Percentiles rank a stretch among this genome's conserved stretches.
Evolutionary conservation across 1,140 invertebrate genomes (phyloP).

Genomic region (Pogonomyrmex californicus): DNA sequence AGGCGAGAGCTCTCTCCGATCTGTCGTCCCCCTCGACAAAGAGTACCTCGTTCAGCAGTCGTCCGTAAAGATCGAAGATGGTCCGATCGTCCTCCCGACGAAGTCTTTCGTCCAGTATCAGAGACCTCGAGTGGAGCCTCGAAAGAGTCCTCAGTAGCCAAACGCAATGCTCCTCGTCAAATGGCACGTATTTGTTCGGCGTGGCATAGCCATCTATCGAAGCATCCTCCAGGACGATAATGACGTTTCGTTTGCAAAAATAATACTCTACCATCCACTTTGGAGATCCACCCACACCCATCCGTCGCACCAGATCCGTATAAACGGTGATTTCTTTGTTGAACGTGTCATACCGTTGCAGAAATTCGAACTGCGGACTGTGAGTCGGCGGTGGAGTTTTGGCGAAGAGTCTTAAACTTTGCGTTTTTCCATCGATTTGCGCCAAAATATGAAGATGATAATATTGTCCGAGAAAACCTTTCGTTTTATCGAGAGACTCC

Average conservation of each 20-base stretch:
- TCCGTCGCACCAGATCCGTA: slow-evolving; percentile 81
- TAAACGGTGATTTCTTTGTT: slow-evolving; percentile 87
- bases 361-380: slow-evolving; percentile 82
- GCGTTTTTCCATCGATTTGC: slow-evolving; percentile 34
- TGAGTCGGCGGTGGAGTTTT: slow-evolving; percentile 84
- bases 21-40: slow-evolving; percentile 1
- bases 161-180: slow-evolving; percentile 86
- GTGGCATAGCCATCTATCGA: slow-evolving; percentile 84
- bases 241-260: slow-evolving; percentile 82
- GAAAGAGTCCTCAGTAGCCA: slow-evolving; percentile 86
- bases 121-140: slow-evolving; percentile 87
- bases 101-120: slow-evolving; percentile 86
- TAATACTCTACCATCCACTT: slow-evolving; percentile 85
- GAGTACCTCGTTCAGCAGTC: slow-evolving; percentile 82
- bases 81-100: slow-evolving; percentile 74
- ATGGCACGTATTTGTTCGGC: slow-evolving; percentile 84
- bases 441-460: slow-evolving; percentile 57
- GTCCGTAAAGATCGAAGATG: slow-evolving; percentile 83
- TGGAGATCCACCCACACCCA: slow-evolving; percentile 76
- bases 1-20: not conserved
- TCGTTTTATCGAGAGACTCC: slow-evolving; percentile 31
- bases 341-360: slow-evolving; percentile 85
- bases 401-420: slow-evolving; percentile 83
- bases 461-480: slow-evolving; percentile 72
- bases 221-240: slow-evolving; percentile 87